Evolutionary conservation across 2,797 vertebrate genomes (phyloP).

Genomic region (Enteromius paludinosus): DNA sequence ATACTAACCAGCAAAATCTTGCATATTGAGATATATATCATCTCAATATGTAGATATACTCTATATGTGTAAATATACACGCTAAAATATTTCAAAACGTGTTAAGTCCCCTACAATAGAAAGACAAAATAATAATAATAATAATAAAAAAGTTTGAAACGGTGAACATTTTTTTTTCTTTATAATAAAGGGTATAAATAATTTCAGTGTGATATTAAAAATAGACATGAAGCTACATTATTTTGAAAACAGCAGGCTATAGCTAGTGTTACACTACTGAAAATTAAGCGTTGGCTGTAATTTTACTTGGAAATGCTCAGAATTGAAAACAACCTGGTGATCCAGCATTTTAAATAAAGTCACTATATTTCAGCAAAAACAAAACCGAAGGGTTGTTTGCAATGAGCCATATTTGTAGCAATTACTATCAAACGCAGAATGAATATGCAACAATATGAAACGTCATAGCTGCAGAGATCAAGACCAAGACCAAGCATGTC

Average conservation of each 20-base stretch:
- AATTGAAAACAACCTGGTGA: neutral
- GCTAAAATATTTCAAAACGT: neutral
- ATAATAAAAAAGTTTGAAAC: neutral
- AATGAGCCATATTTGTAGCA: neutral
- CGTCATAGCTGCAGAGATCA: neutral
- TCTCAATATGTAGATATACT: neutral
- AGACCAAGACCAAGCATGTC: neutral
- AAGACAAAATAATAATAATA: neutral
- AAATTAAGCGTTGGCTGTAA: neutral
- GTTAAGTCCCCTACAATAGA: neutral
- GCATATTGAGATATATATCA: neutral
- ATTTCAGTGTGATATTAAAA: neutral
- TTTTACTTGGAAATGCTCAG: neutral
- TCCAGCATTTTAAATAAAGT: neutral
- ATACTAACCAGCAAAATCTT: neutral
- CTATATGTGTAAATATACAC: neutral
- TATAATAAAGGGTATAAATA: neutral
- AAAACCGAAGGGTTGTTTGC: neutral
- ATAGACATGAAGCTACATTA: neutral
- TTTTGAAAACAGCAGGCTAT: neutral
- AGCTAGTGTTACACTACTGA: neutral
- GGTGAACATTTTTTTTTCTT: neutral
- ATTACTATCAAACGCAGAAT: neutral
- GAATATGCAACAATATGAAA: constrained; percentile 5
- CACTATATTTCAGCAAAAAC: neutral